phyloP scores from a whole-genome alignment of 1,140 invertebrate genomes.

The Temnothorax curvispinosus region DNA sequence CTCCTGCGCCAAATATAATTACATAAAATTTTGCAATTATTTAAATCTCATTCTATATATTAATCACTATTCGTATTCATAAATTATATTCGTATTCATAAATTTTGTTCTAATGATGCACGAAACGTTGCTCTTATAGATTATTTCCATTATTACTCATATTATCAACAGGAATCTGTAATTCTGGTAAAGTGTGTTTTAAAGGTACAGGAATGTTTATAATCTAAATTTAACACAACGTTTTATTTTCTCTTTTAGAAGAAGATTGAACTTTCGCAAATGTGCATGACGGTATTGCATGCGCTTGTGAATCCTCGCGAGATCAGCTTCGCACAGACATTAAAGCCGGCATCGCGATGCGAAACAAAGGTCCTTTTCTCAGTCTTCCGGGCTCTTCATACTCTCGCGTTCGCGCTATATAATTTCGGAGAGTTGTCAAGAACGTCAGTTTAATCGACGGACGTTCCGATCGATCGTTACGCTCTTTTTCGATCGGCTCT shows the following conservation, averaged over 20 bases:
- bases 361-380: conserved; percentile 39
- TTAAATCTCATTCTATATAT: not conserved
- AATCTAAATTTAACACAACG: not conserved
- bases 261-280: not conserved
- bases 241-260: not conserved
- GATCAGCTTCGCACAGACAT: conserved; percentile 4
- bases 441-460: conserved; percentile 49
- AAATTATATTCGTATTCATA: not conserved
- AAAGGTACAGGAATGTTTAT: not conserved
- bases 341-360: conserved; percentile 25
- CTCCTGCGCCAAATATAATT: not conserved
- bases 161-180: not conserved
- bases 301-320: not conserved
- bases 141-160: not conserved
- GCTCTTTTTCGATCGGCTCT: conserved; percentile 36
- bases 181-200: not conserved
- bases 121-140: not conserved
- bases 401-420: conserved; percentile 35
- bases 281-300: not conserved
- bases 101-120: not conserved
- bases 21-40: not conserved
- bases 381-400: conserved; percentile 11
- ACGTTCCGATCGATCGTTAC: conserved; percentile 43
- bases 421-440: conserved; percentile 49
- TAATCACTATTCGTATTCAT: not conserved